phyloP scores from a whole-genome alignment of 2,888 invertebrate species.

The Hypomecis atomaria region DNA sequence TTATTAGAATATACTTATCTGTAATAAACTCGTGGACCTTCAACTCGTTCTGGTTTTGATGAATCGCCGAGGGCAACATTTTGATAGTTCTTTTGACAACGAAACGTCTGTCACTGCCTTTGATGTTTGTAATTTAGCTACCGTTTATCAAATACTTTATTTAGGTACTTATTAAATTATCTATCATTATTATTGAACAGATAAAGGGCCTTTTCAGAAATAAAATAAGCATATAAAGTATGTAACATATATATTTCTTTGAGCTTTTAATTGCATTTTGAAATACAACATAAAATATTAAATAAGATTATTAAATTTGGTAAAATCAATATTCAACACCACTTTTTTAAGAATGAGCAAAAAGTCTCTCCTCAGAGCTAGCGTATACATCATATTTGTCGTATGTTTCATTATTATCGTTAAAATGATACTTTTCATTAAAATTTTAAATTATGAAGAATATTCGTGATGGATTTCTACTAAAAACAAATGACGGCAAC shows the following conservation, averaged over 20 bases:
- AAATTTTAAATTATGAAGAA: constrained; percentile 60
- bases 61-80: neutral
- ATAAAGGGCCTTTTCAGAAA: constrained; percentile 53
- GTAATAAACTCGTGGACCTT: neutral
- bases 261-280: constrained; percentile 94
- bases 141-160: neutral
- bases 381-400: constrained; percentile 91
- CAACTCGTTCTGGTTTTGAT: neutral
- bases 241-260: constrained; percentile 94
- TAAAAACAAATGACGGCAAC: constrained; percentile 43
- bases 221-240: constrained; percentile 83
- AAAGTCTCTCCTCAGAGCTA: constrained; percentile 86
- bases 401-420: constrained; percentile 84
- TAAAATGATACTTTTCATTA: constrained; percentile 85
- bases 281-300: constrained; percentile 93
- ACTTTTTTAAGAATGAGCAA: constrained; percentile 86
- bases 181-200: too few relatives aligned
- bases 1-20: neutral
- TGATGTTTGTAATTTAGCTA: neutral
- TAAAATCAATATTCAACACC: constrained; percentile 88
- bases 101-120: neutral
- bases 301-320: constrained; percentile 91
- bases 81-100: neutral
- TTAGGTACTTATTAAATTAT: neutral
- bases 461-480: constrained; percentile 49